Evolutionary conservation across 2,113 vertebrate genomes (phyloP).

Genomic region (Amia ocellicauda): DNA sequence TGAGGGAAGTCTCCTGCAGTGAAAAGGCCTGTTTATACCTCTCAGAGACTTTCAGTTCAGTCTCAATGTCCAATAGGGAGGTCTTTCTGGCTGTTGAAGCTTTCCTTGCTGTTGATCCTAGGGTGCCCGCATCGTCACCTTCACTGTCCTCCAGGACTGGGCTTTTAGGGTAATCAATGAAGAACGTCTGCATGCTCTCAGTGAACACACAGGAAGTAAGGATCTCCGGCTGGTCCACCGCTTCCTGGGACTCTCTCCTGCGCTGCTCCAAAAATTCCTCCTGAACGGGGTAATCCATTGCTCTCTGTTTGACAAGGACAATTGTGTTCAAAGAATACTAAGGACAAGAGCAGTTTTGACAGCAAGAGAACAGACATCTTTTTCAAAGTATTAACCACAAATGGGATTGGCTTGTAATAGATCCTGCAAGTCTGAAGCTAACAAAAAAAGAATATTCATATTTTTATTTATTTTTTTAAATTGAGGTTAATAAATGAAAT

Average conservation of each 20-base stretch:
- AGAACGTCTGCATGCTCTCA: constrained; percentile 17
- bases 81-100: neutral
- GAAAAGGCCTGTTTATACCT: constrained; percentile 9
- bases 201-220: constrained; percentile 32
- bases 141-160: constrained; percentile 1
- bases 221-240: constrained; percentile 39
- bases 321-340: neutral
- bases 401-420: too few relatives aligned
- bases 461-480: too few relatives aligned
- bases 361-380: neutral
- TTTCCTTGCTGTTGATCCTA: neutral
- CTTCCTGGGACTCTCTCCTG: constrained; percentile 16
- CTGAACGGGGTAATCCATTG: constrained; percentile 7
- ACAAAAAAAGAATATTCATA: too few relatives aligned
- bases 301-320: constrained; percentile 21
- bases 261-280: constrained; percentile 16
- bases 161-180: constrained; percentile 19
- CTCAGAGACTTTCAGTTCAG: neutral
- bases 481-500: too few relatives aligned
- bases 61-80: neutral
- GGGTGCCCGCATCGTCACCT: neutral
- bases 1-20: constrained; percentile 5
- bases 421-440: too few relatives aligned
- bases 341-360: neutral
- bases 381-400: neutral